A percentile compares a stretch with the other conserved stretches of the same genome.
These are phyloP conservation scores for Zygaena filipendulae DNA, from an alignment of 2,888 invertebrate species.

Conservation along the genomic window DNA sequence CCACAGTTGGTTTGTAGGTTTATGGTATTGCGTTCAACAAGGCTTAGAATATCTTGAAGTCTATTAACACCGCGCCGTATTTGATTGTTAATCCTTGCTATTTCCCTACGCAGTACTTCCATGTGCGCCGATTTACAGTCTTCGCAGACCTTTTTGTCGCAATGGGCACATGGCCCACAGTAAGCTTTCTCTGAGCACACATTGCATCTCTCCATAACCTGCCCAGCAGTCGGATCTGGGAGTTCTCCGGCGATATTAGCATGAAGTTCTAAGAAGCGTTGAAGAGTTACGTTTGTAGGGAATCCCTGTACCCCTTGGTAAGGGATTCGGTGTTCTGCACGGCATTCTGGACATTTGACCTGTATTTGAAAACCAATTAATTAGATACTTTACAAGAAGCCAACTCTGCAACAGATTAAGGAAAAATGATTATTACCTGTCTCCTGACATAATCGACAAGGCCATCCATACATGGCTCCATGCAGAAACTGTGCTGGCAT, in stretches of 20 bases:
- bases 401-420: no score
- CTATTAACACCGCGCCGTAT: constrained; percentile 89
- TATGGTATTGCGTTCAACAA: constrained; percentile 89
- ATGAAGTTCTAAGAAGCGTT: constrained; percentile 93
- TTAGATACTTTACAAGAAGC: no score
- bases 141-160: constrained; percentile 96
- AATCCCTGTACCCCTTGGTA: constrained; percentile 95
- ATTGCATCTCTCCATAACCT: constrained; percentile 92
- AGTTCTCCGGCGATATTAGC: constrained; percentile 92
- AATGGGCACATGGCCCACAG: constrained; percentile 90
- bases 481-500: constrained; percentile 99
- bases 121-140: constrained; percentile 97
- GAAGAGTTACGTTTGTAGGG: constrained; percentile 95
- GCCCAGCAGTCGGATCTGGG: constrained; percentile 91
- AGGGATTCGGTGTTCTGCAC: constrained; percentile 96
- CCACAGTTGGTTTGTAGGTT: constrained; percentile 90
- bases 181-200: constrained; percentile 94
- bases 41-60: constrained; percentile 84
- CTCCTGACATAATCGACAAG: constrained; percentile 94
- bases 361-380: no score
- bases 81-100: constrained; percentile 89
- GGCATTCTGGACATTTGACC: constrained; percentile 98
- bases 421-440: constrained; percentile 71
- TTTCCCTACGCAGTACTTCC: constrained; percentile 94
- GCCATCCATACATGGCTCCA: constrained; percentile 98